Evolutionary conservation across 2,797 vertebrate genomes (phyloP).

Genomic region (Acanthurus tractus): DNA sequence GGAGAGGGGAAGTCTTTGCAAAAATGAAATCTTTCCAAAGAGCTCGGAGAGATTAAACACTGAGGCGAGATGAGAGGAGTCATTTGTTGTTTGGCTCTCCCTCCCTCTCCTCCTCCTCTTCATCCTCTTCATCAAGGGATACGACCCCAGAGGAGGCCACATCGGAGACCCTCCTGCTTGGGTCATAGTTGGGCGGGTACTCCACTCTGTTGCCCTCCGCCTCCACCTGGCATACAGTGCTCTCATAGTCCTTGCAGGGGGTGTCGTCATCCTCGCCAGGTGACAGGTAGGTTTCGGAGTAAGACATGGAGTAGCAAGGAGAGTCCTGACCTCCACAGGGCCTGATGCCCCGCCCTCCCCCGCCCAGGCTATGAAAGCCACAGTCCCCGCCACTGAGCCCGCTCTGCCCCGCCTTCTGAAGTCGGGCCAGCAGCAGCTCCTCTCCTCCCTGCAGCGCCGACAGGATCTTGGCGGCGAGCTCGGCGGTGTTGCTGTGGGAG

Average conservation of each 20-base stretch:
- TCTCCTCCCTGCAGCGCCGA: constrained; percentile 89
- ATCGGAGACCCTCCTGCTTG: constrained; percentile 90
- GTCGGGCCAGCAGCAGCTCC: constrained; percentile 89
- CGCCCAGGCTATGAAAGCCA: constrained; percentile 89
- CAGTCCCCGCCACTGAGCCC: constrained; percentile 84
- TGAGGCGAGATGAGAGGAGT: constrained; percentile 53
- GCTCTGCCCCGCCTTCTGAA: constrained; percentile 83
- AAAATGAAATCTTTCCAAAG: constrained; percentile 27
- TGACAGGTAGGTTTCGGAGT: constrained; percentile 92
- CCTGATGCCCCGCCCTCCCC: constrained; percentile 84
- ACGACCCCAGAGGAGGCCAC: constrained; percentile 94
- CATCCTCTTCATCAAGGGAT: constrained; percentile 92
- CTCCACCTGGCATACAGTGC: constrained; percentile 76
- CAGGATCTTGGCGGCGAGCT: constrained; percentile 93
- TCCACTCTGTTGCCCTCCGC: constrained; percentile 50
- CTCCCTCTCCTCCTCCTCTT: constrained; percentile 78
- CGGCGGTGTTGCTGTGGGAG: constrained; percentile 79
- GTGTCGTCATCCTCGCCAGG: constrained; percentile 90
- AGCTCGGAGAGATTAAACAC: constrained; percentile 27
- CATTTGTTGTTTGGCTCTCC: constrained; percentile 72
- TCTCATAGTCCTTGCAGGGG: constrained; percentile 90
- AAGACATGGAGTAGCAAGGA: constrained; percentile 90
- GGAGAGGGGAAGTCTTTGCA: constrained; percentile 13
- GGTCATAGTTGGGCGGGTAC: constrained; percentile 75
- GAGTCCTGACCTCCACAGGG: constrained; percentile 89